phyloP scores from a whole-genome alignment of 2,113 vertebrate species.

The Crypturellus undulatus region DNA sequence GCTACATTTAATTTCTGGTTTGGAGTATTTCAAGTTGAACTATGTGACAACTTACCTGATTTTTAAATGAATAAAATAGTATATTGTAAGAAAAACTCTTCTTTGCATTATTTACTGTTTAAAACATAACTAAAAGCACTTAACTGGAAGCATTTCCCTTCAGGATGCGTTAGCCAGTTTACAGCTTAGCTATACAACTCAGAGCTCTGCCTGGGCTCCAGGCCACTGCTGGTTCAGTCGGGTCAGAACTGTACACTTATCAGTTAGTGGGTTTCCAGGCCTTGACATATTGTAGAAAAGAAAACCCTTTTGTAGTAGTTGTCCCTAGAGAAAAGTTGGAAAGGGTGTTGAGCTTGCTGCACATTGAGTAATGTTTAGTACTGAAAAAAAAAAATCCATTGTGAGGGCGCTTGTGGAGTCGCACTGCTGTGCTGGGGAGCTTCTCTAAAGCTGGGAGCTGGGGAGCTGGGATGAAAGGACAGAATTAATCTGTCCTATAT shows the following conservation, averaged over 20 bases:
- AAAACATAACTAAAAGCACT: background rate
- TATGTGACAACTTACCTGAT: background rate
- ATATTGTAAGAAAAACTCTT: background rate
- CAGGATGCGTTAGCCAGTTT: background rate
- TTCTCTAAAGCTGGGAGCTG: too few relatives aligned
- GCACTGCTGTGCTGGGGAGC: slow-evolving; percentile 44
- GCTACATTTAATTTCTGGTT: background rate
- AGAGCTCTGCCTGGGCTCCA: slow-evolving; percentile 21
- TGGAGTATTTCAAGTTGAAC: background rate
- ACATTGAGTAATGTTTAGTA: slow-evolving; percentile 37
- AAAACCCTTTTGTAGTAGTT: slow-evolving; percentile 63
- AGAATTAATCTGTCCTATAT: slow-evolving; percentile 63
- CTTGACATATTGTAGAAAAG: slow-evolving; percentile 34
- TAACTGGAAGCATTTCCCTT: background rate
- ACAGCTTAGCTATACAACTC: background rate
- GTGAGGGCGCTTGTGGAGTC: slow-evolving; percentile 32
- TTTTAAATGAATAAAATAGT: background rate
- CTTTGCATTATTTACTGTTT: background rate
- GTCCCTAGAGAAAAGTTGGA: slow-evolving; percentile 52
- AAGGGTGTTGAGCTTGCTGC: slow-evolving; percentile 63
- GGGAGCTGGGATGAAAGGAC: slow-evolving; percentile 60
- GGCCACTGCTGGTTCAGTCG: slow-evolving; percentile 2
- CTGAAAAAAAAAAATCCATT: slow-evolving; percentile 16
- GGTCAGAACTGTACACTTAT: slow-evolving; percentile 30
- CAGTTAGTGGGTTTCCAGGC: slow-evolving; percentile 13